Conservation (phyloP, 2,113 vertebrate genomes). For the Crotalus helleri region DNA sequence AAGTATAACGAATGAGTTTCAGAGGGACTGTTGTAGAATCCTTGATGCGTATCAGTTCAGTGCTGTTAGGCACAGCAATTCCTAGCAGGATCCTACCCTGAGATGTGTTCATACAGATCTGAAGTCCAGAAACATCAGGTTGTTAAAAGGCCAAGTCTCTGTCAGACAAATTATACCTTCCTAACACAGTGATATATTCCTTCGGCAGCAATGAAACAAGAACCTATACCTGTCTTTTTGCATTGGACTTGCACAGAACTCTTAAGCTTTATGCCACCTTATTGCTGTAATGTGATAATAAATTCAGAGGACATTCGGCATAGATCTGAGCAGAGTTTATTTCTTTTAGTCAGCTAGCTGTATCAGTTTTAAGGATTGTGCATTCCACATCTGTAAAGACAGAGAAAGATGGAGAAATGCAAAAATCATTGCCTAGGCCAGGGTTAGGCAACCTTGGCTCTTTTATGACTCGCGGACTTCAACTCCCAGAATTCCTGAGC, state of each 20-base stretch:
- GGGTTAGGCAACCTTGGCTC: too few species aligned
- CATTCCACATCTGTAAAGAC: neutral
- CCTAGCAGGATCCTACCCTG: constrained; percentile 42
- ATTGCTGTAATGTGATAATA: neutral
- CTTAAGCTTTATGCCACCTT: neutral
- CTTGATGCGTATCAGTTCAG: constrained; percentile 27
- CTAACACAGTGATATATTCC: constrained; percentile 3
- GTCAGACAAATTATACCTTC: constrained; percentile 21
- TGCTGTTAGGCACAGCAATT: constrained; percentile 37
- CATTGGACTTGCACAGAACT: constrained; percentile 21
- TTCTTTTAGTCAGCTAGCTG: neutral
- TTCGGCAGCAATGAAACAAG: constrained; percentile 22
- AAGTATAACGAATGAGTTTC: constrained; percentile 60
- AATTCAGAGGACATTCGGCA: neutral
- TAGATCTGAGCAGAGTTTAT: neutral
- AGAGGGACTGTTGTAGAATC: constrained; percentile 49
- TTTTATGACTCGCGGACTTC: too few species aligned
- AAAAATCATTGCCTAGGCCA: neutral
- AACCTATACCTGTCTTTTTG: constrained; percentile 11
- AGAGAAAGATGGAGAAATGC: neutral
- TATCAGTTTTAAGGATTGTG: neutral
- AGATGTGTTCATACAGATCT: constrained; percentile 38
- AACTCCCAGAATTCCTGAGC: too few species aligned
- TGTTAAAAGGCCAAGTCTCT: constrained; percentile 38
- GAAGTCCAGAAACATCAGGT: constrained; percentile 35